phyloP scores from a whole-genome alignment of 2,888 invertebrate species.

The Mesoligia furuncula region DNA sequence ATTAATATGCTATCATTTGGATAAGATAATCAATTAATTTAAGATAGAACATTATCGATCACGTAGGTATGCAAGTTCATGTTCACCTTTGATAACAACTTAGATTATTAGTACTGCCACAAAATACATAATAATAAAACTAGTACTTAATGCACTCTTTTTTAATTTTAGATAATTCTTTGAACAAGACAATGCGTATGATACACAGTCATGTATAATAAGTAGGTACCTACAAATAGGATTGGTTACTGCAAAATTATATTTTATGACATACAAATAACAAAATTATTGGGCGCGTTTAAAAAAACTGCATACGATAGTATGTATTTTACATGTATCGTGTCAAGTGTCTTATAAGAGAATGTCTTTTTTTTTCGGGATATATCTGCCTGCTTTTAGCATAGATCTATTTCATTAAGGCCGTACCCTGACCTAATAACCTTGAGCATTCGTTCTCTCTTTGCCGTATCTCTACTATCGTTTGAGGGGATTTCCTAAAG shows the following conservation, averaged over 20 bases:
- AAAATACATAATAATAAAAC: too few relatives aligned
- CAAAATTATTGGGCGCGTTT: not conserved
- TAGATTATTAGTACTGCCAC: not conserved
- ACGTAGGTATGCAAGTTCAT: slow-evolving; percentile 14
- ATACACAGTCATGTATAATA: not conserved
- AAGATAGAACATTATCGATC: slow-evolving; percentile 5
- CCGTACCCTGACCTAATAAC: too few relatives aligned
- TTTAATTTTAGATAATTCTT: not conserved
- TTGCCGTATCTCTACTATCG: not conserved
- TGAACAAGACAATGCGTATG: not conserved
- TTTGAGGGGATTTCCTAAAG: not conserved
- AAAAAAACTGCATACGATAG: not conserved
- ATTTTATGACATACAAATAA: not conserved
- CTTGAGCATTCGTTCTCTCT: too few relatives aligned
- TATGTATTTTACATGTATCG: not conserved
- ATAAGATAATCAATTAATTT: slow-evolving; percentile 11
- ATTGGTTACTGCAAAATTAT: not conserved
- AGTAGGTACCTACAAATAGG: not conserved
- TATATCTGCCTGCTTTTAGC: not conserved
- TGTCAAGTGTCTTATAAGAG: not conserved
- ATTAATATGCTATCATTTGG: not conserved
- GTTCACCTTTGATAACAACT: not conserved
- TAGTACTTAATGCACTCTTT: not conserved
- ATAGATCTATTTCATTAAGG: too few relatives aligned
- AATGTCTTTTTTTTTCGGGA: not conserved